Evolutionary conservation across 1,140 invertebrate species (phyloP).

Genomic region (Orchesella cincta): DNA sequence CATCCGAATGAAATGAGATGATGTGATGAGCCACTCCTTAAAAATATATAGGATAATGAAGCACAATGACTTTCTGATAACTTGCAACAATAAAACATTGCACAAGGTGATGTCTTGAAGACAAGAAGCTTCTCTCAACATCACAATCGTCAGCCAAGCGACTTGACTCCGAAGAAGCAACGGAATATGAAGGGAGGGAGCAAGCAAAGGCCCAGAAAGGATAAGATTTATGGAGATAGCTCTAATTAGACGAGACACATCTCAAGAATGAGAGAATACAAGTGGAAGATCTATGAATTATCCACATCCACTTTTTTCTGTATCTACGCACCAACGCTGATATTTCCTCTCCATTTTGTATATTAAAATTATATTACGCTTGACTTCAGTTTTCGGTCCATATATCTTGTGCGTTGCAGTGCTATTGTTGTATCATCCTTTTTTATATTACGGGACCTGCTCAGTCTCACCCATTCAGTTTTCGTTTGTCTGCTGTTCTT

Average conservation of each 20-base stretch:
- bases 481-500: too few relatives aligned
- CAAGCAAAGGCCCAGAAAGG: neutral
- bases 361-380: neutral
- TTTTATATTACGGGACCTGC: too few relatives aligned
- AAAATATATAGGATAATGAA: too few relatives aligned
- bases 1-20: neutral
- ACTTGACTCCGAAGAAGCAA: neutral
- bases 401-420: too few relatives aligned
- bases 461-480: too few relatives aligned
- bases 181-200: neutral
- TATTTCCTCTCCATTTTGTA: neutral
- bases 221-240: constrained; percentile 6
- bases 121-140: neutral
- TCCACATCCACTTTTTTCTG: too few relatives aligned
- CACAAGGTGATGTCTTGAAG: neutral
- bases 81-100: neutral
- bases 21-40: neutral
- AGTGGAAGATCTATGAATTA: too few relatives aligned
- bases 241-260: neutral
- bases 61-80: neutral
- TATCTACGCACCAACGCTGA: too few relatives aligned
- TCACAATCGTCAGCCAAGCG: neutral
- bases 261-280: too few relatives aligned
- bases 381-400: too few relatives aligned
- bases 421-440: too few relatives aligned